These are phyloP conservation scores for Erithacus rubecula DNA, from an alignment of 2,797 vertebrate genomes.

Conservation along the genomic window DNA sequence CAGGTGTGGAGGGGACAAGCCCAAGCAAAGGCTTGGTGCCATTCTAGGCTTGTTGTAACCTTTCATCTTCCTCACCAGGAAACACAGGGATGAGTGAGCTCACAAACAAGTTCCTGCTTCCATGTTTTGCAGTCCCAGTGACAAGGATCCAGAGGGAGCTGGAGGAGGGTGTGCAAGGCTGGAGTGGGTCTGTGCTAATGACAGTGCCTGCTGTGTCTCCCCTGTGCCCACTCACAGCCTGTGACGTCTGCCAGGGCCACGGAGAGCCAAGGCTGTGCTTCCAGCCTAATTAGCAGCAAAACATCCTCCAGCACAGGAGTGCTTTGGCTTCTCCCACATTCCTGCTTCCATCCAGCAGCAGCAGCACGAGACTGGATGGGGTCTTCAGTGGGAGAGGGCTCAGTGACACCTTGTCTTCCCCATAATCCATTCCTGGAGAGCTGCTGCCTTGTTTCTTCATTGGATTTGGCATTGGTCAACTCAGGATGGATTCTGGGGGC, in stretches of 20 bases:
- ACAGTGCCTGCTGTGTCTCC: neutral
- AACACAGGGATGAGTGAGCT: rapidly evolving
- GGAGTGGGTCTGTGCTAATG: neutral
- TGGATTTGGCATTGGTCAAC: neutral
- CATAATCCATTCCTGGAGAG: neutral
- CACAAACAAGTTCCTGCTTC: neutral
- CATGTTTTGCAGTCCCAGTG: neutral
- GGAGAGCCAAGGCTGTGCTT: neutral
- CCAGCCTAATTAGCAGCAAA: neutral
- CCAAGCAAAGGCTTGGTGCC: rapidly evolving
- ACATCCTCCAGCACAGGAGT: neutral
- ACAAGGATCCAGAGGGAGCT: neutral
- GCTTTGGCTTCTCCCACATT: rapidly evolving
- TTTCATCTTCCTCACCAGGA: neutral
- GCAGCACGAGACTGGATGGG: rapidly evolving
- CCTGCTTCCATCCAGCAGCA: neutral
- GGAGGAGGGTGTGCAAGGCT: neutral
- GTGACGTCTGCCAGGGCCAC: constrained; percentile 19
- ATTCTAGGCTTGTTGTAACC: neutral
- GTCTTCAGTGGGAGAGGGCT: neutral
- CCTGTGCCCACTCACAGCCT: neutral
- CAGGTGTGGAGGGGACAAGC: neutral
- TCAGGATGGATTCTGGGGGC: neutral
- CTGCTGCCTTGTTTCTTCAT: neutral
- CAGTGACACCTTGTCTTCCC: neutral